These are phyloP conservation scores for Geotrypetes seraphini DNA, from an alignment of 2,797 vertebrate genomes.

Conservation along the genomic window DNA sequence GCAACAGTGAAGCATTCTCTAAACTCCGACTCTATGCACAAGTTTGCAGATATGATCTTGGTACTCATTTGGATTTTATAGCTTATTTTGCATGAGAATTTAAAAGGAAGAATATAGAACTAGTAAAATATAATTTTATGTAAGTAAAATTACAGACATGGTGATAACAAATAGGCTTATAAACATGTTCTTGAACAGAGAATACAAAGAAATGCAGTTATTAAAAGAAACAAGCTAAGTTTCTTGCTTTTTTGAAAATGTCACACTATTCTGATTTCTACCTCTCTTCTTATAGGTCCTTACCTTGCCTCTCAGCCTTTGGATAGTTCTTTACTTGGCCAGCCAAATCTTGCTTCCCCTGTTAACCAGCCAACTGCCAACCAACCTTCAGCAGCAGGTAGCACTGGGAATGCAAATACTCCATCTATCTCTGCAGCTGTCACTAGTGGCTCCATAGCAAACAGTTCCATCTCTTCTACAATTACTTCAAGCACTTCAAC, in stretches of 20 bases:
- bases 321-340: constrained; percentile 83
- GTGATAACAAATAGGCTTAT: neutral
- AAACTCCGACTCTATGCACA: constrained; percentile 96
- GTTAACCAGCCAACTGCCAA: constrained; percentile 62
- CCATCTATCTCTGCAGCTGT: constrained; percentile 49
- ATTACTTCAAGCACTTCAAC: constrained; percentile 51
- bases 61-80: constrained; percentile 47
- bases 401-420: constrained; percentile 57
- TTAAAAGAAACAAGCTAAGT: neutral
- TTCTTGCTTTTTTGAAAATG: neutral
- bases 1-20: constrained; percentile 81
- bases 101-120: no score
- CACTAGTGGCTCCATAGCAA: constrained; percentile 46
- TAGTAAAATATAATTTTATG: no score
- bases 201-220: no score
- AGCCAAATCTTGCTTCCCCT: constrained; percentile 66
- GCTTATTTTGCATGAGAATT: no score
- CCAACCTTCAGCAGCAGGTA: constrained; percentile 44
- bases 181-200: neutral
- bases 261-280: neutral
- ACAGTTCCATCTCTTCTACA: constrained; percentile 56
- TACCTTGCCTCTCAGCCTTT: constrained; percentile 90
- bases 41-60: constrained; percentile 93
- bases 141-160: neutral
- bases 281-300: constrained; percentile 65